phyloP scores from a whole-genome alignment of 2,113 vertebrate species.

The Megaleporinus macrocephalus region DNA sequence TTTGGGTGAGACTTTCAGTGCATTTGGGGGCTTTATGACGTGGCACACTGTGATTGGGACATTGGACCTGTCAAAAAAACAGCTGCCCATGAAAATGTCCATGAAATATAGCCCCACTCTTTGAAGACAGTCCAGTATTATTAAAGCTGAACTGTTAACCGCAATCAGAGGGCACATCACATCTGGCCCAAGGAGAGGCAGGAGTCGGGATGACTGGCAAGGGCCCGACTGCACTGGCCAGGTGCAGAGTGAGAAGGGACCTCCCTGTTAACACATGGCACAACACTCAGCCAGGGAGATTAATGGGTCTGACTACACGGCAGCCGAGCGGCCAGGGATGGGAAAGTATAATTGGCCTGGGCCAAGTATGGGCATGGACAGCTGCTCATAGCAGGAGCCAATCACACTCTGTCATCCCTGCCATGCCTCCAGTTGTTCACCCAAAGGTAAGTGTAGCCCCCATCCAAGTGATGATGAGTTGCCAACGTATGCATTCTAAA shows the following conservation, averaged over 20 bases:
- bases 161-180: constrained; percentile 53
- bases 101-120: neutral
- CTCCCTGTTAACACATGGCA: constrained; percentile 76
- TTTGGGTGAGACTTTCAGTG: too few relatives aligned
- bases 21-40: too few relatives aligned
- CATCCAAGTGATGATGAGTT: constrained; percentile 46
- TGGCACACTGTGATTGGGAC: too few relatives aligned
- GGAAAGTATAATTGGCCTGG: constrained; percentile 79
- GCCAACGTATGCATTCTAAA: constrained; percentile 45
- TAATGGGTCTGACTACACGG: constrained; percentile 80
- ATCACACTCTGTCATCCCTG: constrained; percentile 71
- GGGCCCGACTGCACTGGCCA: constrained; percentile 69
- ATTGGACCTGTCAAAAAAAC: too few relatives aligned
- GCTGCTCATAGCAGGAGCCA: constrained; percentile 81
- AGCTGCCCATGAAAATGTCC: too few relatives aligned
- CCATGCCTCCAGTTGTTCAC: constrained; percentile 73
- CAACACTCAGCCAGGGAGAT: constrained; percentile 77
- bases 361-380: constrained; percentile 79
- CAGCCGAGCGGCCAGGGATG: constrained; percentile 74
- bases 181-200: constrained; percentile 55
- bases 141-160: constrained; percentile 45
- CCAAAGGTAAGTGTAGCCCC: constrained; percentile 62
- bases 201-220: constrained; percentile 73
- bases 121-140: constrained; percentile 33
- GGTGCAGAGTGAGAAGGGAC: constrained; percentile 54